Conservation (phyloP, 2,888 invertebrate species). For the Mactromeris polynyma region DNA sequence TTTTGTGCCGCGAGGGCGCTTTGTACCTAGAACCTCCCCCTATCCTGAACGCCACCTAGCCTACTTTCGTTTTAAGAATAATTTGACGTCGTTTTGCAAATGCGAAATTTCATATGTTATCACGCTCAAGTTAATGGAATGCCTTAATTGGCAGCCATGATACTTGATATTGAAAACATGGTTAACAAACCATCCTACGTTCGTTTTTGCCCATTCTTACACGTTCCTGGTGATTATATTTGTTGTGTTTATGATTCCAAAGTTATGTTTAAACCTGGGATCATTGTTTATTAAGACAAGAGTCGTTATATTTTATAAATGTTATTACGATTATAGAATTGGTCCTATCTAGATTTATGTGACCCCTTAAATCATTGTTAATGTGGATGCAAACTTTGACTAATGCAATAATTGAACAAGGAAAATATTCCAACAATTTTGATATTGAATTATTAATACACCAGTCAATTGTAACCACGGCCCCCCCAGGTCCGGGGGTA, state of each 20-base stretch:
- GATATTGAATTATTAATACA: no score
- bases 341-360: no score
- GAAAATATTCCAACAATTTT: no score
- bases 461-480: no score
- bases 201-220: not conserved
- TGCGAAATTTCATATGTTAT: not conserved
- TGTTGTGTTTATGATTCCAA: not conserved
- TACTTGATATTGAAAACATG: not conserved
- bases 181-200: not conserved
- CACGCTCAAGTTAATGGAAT: not conserved
- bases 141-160: constrained; percentile 7
- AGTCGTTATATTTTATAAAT: no score
- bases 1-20: constrained; percentile 62
- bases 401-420: no score
- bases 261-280: no score
- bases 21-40: constrained; percentile 54
- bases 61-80: constrained; percentile 59
- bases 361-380: no score
- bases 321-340: no score
- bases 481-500: no score
- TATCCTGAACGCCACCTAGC: constrained; percentile 52
- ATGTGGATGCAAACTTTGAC: no score
- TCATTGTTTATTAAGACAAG: no score
- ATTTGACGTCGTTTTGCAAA: not conserved
- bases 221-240: not conserved